Evolutionary conservation across 2,797 vertebrate genomes (phyloP).

Genomic region (Rhynchotus rufescens): DNA sequence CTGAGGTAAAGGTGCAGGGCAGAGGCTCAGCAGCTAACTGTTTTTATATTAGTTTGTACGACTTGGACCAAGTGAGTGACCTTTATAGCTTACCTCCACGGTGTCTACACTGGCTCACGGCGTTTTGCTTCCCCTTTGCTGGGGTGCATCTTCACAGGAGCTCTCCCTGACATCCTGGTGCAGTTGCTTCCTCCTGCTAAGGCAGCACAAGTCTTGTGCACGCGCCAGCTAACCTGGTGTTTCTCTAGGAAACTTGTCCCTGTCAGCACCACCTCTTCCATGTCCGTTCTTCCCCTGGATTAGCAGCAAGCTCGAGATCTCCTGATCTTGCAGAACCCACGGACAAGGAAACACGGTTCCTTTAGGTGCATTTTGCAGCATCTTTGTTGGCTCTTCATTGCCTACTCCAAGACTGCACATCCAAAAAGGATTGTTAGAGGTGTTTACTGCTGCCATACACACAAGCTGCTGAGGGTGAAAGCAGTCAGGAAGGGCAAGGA

Average conservation of each 20-base stretch:
- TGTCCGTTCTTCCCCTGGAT: neutral
- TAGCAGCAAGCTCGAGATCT: neutral
- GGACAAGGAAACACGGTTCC: neutral
- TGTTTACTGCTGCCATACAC: neutral
- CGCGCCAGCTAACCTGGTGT: accelerated
- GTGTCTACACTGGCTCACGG: neutral
- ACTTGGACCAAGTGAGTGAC: neutral
- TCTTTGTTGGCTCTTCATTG: neutral
- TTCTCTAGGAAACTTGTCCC: neutral
- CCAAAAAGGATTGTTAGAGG: neutral
- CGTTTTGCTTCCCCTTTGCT: neutral
- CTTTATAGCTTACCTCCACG: accelerated
- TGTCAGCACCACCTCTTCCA: neutral
- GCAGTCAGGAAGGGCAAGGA: neutral
- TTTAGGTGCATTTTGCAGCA: neutral
- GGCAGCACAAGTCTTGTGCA: neutral
- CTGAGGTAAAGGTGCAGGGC: neutral
- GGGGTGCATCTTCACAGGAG: neutral
- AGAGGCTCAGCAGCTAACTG: neutral
- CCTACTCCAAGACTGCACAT: neutral
- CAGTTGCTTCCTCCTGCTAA: accelerated
- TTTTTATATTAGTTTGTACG: neutral
- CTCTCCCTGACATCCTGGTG: neutral
- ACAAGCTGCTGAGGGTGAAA: neutral
- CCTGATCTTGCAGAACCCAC: neutral